Conservation (phyloP, 2,797 vertebrate species). For the Dromococcyx pavoninus region DNA sequence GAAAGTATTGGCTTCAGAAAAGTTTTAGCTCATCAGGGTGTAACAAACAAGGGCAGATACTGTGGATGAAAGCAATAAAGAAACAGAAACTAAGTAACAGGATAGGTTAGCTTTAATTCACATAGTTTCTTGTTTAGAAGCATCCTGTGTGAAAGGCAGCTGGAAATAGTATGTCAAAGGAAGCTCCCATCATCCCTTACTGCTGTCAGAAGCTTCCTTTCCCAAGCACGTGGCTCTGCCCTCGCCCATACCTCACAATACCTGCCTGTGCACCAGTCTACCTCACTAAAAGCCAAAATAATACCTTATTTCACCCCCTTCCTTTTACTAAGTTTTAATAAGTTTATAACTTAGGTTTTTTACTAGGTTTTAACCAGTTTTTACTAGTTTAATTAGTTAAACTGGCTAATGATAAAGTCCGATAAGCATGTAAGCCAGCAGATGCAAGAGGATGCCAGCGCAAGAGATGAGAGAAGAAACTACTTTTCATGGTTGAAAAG, state of each 20-base stretch:
- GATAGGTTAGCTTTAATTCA: not conserved
- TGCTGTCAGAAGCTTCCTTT: not conserved
- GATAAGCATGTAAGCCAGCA: not conserved
- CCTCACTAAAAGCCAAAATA: not conserved
- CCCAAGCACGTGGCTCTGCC: not conserved
- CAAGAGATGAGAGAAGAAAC: not conserved
- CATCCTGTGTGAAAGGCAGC: not conserved
- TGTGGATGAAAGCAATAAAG: not conserved
- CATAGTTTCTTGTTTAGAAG: not conserved
- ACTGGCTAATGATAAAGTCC: not conserved
- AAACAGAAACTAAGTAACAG: not conserved
- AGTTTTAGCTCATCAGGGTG: not conserved
- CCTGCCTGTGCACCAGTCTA: not conserved
- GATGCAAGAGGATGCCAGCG: not conserved
- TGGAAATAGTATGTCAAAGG: not conserved
- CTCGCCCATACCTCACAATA: not conserved
- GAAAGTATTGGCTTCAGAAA: not conserved
- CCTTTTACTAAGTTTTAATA: not conserved
- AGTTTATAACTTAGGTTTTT: too few species aligned
- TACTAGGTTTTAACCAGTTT: too few species aligned
- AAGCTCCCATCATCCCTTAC: not conserved
- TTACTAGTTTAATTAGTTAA: not conserved
- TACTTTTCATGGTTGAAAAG: not conserved
- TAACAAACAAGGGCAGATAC: not conserved
- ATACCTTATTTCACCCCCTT: rapidly evolving